A percentile compares a stretch with the other conserved stretches of the same genome.
Evolutionary conservation across 2,888 invertebrate genomes (phyloP).

Genomic region (Criorhina ranunculi): DNA sequence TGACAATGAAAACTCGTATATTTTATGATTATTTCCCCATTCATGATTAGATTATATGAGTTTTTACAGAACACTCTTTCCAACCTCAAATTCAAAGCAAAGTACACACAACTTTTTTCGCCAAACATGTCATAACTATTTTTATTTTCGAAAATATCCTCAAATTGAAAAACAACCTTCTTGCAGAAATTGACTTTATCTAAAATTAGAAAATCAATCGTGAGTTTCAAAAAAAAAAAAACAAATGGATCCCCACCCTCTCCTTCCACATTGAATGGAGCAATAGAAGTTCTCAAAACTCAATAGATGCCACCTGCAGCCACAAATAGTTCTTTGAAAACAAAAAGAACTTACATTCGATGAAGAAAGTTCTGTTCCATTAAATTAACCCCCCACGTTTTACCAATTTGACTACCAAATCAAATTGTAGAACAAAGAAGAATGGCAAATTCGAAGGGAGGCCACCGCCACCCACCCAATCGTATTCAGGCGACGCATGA

Average conservation of each 20-base stretch:
- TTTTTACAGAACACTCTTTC: too few relatives aligned
- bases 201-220: constrained; percentile 31
- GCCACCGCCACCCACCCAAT: neutral
- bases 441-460: neutral
- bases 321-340: constrained; percentile 60
- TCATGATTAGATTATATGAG: too few relatives aligned
- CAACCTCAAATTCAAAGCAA: too few relatives aligned
- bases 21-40: too few relatives aligned
- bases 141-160: neutral
- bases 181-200: neutral
- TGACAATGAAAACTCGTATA: too few relatives aligned
- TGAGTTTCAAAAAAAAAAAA: neutral
- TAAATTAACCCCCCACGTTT: constrained; percentile 62
- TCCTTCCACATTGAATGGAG: constrained; percentile 1
- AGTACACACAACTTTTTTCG: too few relatives aligned
- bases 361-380: constrained; percentile 31
- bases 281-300: constrained; percentile 57
- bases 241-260: too few relatives aligned
- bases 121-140: neutral
- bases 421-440: neutral
- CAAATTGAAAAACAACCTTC: neutral
- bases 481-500: neutral
- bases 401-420: constrained; percentile 63
- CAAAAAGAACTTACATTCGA: constrained; percentile 38
- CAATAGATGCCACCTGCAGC: constrained; percentile 66